These are phyloP conservation scores for Periplaneta americana DNA, from an alignment of 1,140 invertebrate species.

Conservation along the genomic window DNA sequence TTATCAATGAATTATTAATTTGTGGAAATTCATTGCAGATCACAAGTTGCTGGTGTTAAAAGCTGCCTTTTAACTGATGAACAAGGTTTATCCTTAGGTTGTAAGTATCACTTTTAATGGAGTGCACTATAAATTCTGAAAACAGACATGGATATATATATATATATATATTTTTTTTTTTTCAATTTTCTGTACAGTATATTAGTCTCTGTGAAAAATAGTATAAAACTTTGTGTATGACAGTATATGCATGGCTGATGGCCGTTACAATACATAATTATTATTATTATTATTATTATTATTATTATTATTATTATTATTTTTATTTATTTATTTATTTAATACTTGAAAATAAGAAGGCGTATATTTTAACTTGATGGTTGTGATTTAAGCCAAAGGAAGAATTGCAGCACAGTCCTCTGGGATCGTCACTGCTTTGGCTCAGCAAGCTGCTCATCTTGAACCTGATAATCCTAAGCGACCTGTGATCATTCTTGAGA, in stretches of 20 bases:
- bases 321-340: too few species aligned
- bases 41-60: conserved; percentile 29
- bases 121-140: neutral
- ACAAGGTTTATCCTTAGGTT: conserved; percentile 39
- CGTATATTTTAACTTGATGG: neutral
- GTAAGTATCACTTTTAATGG: conserved; percentile 24
- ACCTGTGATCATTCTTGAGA: conserved; percentile 37
- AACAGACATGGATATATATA: neutral
- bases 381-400: conserved; percentile 35
- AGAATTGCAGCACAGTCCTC: conserved; percentile 37
- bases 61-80: conserved; percentile 39
- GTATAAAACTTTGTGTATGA: too few species aligned
- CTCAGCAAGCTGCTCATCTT: conserved; percentile 37
- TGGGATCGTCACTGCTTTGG: conserved; percentile 40
- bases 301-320: too few species aligned
- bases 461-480: conserved; percentile 32
- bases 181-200: neutral
- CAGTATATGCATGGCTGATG: too few species aligned
- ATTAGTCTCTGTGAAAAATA: too few species aligned
- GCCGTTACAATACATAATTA: too few species aligned
- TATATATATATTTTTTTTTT: neutral
- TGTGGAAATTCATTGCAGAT: conserved; percentile 24
- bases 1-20: neutral
- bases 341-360: neutral
- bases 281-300: too few species aligned